Evolutionary conservation across 2,888 invertebrate genomes (phyloP), one percentile per base, ranked within the genome.

Genomic region (Nomada lathburiana): DNA sequence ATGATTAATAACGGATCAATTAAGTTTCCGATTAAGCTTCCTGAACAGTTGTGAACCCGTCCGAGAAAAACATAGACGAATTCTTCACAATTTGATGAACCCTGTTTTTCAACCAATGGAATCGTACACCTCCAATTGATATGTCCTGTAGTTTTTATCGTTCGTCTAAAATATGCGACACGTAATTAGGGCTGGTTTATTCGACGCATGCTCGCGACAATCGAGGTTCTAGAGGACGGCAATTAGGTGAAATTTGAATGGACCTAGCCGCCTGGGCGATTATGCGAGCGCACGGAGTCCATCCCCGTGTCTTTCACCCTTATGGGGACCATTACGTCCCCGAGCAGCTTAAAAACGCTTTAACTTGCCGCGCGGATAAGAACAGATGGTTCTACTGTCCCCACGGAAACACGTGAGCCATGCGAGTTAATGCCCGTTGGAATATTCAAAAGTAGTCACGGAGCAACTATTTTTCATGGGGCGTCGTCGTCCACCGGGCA

Each of bases 281-380:
- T 84, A 80, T 84, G 84, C 84, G 63, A 65, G 65, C 63, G 69
- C 77, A 83, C 83, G 75, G 55, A 72, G 74, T 80, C 69, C 72
- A 75, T 75, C 60, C 75, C 72, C 52, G 71, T 53, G 74, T 67
- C 76, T 72, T 82, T 73, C 77, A 53, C 78, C 67, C 79, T 77
- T 83, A 47, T 1, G 50, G 42, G n/a, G 26, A 60, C 67, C 44
- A 59, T 76, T 80, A 72, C 70, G 63, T 29, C 57, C 60, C 73
- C 50, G 53, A 50, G 50, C 77, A 74, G 86, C 85, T 87, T 87
- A 85, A 87, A 86, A 87, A 87, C 82, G 83, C 62, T 83, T 86
- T 74, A 83, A 74, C 68, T 74, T 67, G 42, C 76, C 78, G 79
- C 71, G 60, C 64, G 85, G 85, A 82, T 85, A 85, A 85, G 86